A percentile compares a stretch with the other conserved stretches of the same genome.
Evolutionary conservation across 2,888 invertebrate species (phyloP).

Genomic region (Stratiomys singularior): DNA sequence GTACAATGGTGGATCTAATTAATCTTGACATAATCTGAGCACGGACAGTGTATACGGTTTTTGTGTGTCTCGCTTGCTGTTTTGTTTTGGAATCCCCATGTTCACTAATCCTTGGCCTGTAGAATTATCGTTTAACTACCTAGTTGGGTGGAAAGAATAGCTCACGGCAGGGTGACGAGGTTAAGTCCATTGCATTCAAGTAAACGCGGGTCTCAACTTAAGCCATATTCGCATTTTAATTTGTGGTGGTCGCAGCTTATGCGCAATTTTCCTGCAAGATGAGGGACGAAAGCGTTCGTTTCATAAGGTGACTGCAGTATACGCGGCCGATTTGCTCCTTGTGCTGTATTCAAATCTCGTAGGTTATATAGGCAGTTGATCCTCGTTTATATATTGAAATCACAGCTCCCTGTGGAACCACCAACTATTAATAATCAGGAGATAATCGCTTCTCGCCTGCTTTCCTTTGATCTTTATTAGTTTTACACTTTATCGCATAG

Average conservation of each 20-base stretch:
- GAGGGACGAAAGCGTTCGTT: too few species aligned
- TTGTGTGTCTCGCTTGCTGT: slow-evolving; percentile 16
- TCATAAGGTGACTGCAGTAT: background rate
- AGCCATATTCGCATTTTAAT: too few species aligned
- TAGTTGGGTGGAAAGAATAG: background rate
- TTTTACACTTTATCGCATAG: too few species aligned
- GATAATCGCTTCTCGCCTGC: background rate
- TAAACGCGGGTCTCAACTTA: too few species aligned
- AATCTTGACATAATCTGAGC: slow-evolving; percentile 65
- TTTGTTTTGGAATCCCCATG: slow-evolving; percentile 12
- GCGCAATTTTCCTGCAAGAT: too few species aligned
- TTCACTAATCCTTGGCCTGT: slow-evolving; percentile 18
- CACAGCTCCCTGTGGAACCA: background rate
- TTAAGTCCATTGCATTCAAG: background rate
- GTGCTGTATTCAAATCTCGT: background rate
- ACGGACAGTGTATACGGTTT: slow-evolving; percentile 54
- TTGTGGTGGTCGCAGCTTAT: too few species aligned
- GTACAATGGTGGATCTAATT: slow-evolving; percentile 64
- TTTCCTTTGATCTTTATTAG: slow-evolving; percentile 45
- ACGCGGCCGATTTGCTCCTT: background rate
- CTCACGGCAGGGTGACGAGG: background rate
- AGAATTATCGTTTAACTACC: slow-evolving; percentile 25
- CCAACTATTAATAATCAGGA: slow-evolving; percentile 5
- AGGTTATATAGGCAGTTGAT: too few species aligned
- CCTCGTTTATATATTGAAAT: background rate